Base-by-base conservation (phyloP, 2,888 invertebrate species). In the Epiblema foenella region DNA sequence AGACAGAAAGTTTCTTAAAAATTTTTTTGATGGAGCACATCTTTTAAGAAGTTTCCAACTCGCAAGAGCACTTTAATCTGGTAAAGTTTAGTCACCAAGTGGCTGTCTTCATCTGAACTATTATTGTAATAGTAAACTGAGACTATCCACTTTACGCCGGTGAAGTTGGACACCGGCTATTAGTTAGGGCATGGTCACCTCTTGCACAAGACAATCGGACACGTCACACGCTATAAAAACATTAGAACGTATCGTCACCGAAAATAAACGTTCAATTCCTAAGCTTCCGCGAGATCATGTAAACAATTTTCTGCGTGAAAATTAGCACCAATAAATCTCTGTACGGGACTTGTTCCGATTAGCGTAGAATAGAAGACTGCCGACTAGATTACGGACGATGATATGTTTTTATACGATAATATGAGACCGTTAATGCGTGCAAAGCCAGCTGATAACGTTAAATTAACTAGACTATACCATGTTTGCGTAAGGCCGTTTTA, bases 221-320 rank as follows among this genome's bases (percentile, higher is more conserved):
- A 76, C 82, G 83, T 83, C 83, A 83, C 79, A 66, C 78, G 73
- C 72, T 75, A 76, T 69, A 76, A 78, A 77, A 78, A 81, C 81
- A 80, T 76, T 77, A 77, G 79, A 73, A 66, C 68, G 75, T n/a
- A n/a, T 75, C 78, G 69, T 68, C 75, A 73, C 78, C 73, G 46
- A 86, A 86, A 87, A 88, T 84, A 87, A 81, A 75, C 75, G 80
- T 85, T 85, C 86, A 83, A 83, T 84, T 85, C 83, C 85, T 78
- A 78, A 75, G 81, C 80, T 84, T 84, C 85, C 85, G 81, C 73
- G 77, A 77, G 78, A 76, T 78, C 76, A 76, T 81, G 82, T 84
- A 83, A 84, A 85, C 86, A 85, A 79, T 79, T 81, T 78, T 81
- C 78, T 64, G 75, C 74, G 76, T 74, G 75, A 77, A 73, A 69